Evolutionary conservation across 2,888 invertebrate genomes (phyloP).

Genomic region (Rhopalosiphum nymphaeae): DNA sequence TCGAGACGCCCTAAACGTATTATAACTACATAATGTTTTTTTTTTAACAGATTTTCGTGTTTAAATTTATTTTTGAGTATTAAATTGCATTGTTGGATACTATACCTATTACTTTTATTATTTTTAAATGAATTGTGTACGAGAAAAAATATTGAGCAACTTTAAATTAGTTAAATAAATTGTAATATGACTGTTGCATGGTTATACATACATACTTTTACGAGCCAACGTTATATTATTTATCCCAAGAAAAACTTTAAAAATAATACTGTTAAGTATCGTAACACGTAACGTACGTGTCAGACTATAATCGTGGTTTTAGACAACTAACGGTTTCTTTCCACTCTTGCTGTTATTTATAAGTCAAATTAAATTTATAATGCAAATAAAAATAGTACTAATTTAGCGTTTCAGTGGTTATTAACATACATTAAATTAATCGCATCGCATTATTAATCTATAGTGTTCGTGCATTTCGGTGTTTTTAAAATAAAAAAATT

Average conservation of each 20-base stretch:
- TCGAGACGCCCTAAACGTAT: conserved; percentile 26
- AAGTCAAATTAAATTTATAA: background rate
- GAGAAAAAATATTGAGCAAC: background rate
- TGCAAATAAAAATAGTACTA: background rate
- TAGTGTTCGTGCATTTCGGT: background rate
- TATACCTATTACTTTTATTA: background rate
- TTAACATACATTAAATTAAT: background rate
- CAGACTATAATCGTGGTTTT: background rate
- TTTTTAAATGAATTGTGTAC: background rate
- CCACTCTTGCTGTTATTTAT: background rate
- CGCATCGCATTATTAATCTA: background rate
- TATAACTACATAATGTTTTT: background rate
- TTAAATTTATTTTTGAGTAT: background rate
- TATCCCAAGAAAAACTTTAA: background rate
- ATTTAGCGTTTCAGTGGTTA: background rate
- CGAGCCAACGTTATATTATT: background rate
- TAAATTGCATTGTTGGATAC: background rate
- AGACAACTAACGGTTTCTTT: background rate
- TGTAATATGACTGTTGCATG: background rate
- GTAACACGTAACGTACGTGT: background rate
- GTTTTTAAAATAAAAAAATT: background rate
- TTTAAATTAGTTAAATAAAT: background rate
- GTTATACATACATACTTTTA: background rate
- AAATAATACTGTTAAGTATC: background rate
- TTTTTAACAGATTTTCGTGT: background rate